Base-by-base conservation (phyloP, 2,113 vertebrate species). In the Tachycineta bicolor region DNA sequence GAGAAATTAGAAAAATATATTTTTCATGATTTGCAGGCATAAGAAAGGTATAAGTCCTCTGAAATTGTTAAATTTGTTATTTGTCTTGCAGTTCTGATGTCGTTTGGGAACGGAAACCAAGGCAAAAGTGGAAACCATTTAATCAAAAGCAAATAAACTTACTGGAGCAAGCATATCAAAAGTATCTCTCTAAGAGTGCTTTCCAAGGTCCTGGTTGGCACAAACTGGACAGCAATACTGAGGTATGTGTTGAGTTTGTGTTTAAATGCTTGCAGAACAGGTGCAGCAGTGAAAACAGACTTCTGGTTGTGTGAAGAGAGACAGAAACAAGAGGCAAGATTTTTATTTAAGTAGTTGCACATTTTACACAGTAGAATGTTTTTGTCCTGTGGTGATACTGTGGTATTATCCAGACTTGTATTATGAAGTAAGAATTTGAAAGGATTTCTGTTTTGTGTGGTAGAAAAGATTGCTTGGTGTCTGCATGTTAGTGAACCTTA, bases 51-150 rank as follows among this genome's bases (percentile, higher is more conserved):
- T 56, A 37, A 50, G 6, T n/a, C 41, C 33, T 83, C 14, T 49
- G 28, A 58, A 80, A 11, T 34, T 24, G 3, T 88, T 83, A 58
- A 67, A 15, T 22, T 67, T 43, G 8, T 84, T 69, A 44, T n/a
- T 69, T 93, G 12, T 89, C 46, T 96, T 96, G 60, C 81, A 99
- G 99, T 96, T 99, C 99, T 52, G 99, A 99, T 83, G 98, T 99
- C 43, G 98, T 99, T 31, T 99, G 99, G 99, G 99, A 99, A 81
- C 95, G 97, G 97, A 99, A 98, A 95, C 98, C 98, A 2, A 99
- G 98, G 96, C 99, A 98, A 47, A 99, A 98, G 17, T 99, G 99
- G 99, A 99, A 99, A 82, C 97, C 99, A 1, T 99, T 99, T 96
- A 99, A 97, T 96, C 98, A 99, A 76, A 99, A 99, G 79, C 98